Conservation (phyloP, 2,888 invertebrate species). For the Brachypterus glaber region DNA sequence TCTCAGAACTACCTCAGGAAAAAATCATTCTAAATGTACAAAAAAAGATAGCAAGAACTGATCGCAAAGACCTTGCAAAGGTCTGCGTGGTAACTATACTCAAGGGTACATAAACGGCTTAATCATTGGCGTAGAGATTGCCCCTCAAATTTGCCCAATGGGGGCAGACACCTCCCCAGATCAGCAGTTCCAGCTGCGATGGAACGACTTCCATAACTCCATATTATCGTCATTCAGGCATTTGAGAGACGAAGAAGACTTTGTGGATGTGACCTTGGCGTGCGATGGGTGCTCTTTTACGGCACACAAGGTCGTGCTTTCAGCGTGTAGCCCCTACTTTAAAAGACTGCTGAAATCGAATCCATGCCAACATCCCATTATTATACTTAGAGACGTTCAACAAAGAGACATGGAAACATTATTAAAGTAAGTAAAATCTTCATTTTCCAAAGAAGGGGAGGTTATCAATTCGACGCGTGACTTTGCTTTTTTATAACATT, state of each 20-base stretch:
- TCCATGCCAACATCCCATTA: constrained; percentile 84
- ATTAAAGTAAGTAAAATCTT: constrained; percentile 53
- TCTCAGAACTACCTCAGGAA: constrained; percentile 13
- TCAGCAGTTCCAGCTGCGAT: constrained; percentile 87
- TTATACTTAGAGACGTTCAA: constrained; percentile 77
- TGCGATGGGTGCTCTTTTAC: constrained; percentile 84
- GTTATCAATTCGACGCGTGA: no score
- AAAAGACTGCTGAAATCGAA: constrained; percentile 78
- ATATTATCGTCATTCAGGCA: constrained; percentile 84
- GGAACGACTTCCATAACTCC: constrained; percentile 91
- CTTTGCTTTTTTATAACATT: no score
- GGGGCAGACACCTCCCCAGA: constrained; percentile 52
- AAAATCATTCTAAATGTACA: constrained; percentile 13
- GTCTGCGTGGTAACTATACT: constrained; percentile 12
- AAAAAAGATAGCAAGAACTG: constrained; percentile 23
- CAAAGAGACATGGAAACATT: constrained; percentile 80
- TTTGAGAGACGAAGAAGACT: constrained; percentile 82
- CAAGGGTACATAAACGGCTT: constrained; percentile 30
- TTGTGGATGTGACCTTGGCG: constrained; percentile 86
- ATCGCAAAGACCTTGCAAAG: constrained; percentile 13
- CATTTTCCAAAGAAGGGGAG: no score
- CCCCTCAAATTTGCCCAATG: constrained; percentile 45
- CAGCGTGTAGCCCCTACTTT: constrained; percentile 90
- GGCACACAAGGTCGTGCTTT: constrained; percentile 83
- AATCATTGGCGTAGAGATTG: constrained; percentile 42